Base-by-base conservation (phyloP, 2,888 invertebrate species). In the Drosophila meridiana region DNA sequence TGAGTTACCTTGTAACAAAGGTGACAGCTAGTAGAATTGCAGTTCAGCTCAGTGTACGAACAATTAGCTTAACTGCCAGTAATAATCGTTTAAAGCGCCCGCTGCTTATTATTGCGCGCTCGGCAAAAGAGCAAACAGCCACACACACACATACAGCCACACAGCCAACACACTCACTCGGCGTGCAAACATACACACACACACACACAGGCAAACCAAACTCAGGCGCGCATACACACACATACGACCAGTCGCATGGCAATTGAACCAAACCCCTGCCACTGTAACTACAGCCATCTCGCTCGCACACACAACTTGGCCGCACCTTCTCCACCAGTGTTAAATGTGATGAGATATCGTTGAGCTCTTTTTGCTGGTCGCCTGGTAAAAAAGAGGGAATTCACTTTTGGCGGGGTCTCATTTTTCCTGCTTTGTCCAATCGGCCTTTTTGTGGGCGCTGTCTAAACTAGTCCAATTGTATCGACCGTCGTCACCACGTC, bases 371-470 rank as follows among this genome's bases (percentile, higher is more conserved):
- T 76, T 90, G 73, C 90, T 93, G 93, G 5, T 78, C 80, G 87
- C 93, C 91, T 93, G 90, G 89, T 92, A 87, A 89, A 93, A 93
- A 93, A 93, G 93, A 93, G 93, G 93, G 93, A 93, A 93, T 93
- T 93, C 92, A 92, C 92, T 93, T 93, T 93, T 93, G 93, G 93
- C 93, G 93, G 93, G 93, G 93, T 93, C 92, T 93, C 90, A 92
- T 92, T 92, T 92, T 92, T 92, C 91, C 91, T 91, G 89, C 83
- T 89, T 90, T 77, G 86, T 87, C 85, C 89, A 89, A 87, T 87
- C 85, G 83, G 82, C 87, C 83, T 88, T 82, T 87, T 82, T 86
- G 89, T 80, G 81, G 74, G 81, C 82, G 79, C 80, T 82, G 87
- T 89, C 78, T 82, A 82, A 84, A 74, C 82, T 77, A 82, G 82